Conservation (phyloP, 2,113 vertebrate species). For the Centropus bengalensis region DNA sequence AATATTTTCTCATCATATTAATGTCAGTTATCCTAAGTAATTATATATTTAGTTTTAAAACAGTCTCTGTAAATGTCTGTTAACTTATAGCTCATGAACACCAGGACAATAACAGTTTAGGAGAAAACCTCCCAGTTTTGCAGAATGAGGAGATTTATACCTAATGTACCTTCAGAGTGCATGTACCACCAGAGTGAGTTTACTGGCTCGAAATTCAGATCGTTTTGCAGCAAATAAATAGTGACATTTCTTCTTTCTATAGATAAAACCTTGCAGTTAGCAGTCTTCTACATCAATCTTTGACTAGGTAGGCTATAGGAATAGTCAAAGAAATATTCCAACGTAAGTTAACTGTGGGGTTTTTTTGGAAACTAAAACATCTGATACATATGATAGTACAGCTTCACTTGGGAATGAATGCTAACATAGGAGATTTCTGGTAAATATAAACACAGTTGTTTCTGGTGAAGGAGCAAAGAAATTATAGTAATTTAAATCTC, state of each 20-base stretch:
- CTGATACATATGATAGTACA: background rate
- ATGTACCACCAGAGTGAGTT: background rate
- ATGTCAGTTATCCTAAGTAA: background rate
- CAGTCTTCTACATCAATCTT: background rate
- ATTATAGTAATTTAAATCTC: background rate
- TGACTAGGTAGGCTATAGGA: background rate
- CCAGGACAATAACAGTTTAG: background rate
- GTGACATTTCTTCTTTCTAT: background rate
- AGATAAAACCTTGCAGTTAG: background rate
- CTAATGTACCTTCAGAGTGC: background rate
- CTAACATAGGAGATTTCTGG: background rate
- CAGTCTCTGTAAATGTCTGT: background rate
- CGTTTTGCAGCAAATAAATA: background rate
- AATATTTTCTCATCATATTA: background rate
- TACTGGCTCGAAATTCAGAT: background rate
- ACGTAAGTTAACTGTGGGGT: background rate
- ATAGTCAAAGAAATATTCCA: background rate
- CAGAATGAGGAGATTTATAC: background rate
- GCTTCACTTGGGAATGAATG: background rate
- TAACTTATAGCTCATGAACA: background rate
- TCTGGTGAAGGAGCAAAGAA: conserved; percentile 21
- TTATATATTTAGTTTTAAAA: background rate
- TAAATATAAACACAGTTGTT: conserved; percentile 10
- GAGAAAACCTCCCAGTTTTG: background rate
- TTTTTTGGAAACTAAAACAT: background rate